These are phyloP conservation scores for Channallabes apus DNA, from an alignment of 2,797 vertebrate genomes.

Conservation along the genomic window DNA sequence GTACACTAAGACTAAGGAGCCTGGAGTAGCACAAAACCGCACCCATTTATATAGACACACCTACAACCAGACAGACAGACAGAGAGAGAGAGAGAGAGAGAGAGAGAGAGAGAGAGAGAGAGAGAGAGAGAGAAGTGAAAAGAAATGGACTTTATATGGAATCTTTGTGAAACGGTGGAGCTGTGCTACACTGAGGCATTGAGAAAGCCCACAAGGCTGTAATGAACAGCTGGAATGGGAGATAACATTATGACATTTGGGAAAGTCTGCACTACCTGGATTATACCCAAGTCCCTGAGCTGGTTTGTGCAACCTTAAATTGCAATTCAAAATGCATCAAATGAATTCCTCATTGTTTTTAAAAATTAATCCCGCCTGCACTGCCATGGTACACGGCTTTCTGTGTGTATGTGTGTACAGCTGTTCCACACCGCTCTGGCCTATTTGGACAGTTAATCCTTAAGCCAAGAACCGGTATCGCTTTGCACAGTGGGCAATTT, in stretches of 20 bases:
- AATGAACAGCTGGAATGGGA: conserved; percentile 44
- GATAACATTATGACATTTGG: conserved; percentile 52
- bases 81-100: neutral
- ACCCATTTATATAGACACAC: neutral
- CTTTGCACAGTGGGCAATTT: neutral
- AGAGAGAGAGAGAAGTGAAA: neutral
- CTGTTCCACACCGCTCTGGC: conserved; percentile 9
- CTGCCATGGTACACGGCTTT: conserved; percentile 16
- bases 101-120: neutral
- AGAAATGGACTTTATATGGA: conserved; percentile 3
- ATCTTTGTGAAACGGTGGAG: conserved; percentile 29
- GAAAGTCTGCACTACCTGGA: conserved; percentile 38
- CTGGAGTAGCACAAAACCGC: neutral
- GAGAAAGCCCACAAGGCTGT: conserved; percentile 44
- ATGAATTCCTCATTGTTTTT: conserved; percentile 51
- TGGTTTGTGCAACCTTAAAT: conserved; percentile 39
- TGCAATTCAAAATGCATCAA: conserved; percentile 51
- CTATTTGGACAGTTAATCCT: conserved; percentile 31
- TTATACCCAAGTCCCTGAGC: conserved; percentile 25
- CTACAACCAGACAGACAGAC: neutral
- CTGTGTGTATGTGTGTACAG: conserved; percentile 14
- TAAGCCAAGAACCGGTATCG: conserved; percentile 3
- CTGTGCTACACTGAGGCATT: conserved; percentile 36
- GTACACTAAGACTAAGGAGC: neutral
- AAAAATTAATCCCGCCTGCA: conserved; percentile 34